Base-by-base conservation (phyloP, 2,113 vertebrate species). In the Stomatorhinus ivindoensis region DNA sequence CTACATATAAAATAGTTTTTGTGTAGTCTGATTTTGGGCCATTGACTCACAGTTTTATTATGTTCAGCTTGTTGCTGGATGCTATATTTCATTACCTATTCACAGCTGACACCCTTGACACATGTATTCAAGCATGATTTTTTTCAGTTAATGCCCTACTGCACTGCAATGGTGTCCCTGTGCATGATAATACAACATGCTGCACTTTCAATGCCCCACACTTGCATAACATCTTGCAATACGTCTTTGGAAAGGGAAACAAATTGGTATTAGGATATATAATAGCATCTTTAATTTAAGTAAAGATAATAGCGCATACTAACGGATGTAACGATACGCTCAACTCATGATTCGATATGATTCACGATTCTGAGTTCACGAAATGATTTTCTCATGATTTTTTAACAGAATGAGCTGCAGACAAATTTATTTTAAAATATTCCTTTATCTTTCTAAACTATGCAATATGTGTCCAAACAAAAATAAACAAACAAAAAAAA, bases 61-160 rank as follows among this genome's bases (percentile, higher is more conserved):
- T 84, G 82, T 84, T 84, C 46, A 11, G 82, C 15, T 84, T 84
- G 21, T 84, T 47, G 21, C 44, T 84, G 42, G 46, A n/a, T 84
- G 24, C 82, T 84, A 46, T 46, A 84, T n/a, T n/a, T 46, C 19
- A 84, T 84, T 84, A 84, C 44, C 47, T 84, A 46, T 47, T 84
- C 44, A 44, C 21, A 84, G 39, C 82, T 24, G 82, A 84, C 39
- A 84, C 15, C 82, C 82, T 84, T 84, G 39, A 84, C 73, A 69
- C 61, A 11, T 69, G 73, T 80, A 80, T 80, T 80, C 73, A 80
- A 42, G 31, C 73, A 80, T 80, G 35, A 42, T 80, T 80, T 76
- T 76, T 76, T 76, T 80, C 73, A 80, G 73, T 80, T 80, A 80
- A 80, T 80, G 35, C 73, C 44, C 82, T 24, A 48, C 82, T 85